Percentiles rank a stretch among this genome's conserved stretches.
Evolutionary conservation across 2,888 invertebrate genomes (phyloP).

Genomic region (Cremastinae sp.): DNA sequence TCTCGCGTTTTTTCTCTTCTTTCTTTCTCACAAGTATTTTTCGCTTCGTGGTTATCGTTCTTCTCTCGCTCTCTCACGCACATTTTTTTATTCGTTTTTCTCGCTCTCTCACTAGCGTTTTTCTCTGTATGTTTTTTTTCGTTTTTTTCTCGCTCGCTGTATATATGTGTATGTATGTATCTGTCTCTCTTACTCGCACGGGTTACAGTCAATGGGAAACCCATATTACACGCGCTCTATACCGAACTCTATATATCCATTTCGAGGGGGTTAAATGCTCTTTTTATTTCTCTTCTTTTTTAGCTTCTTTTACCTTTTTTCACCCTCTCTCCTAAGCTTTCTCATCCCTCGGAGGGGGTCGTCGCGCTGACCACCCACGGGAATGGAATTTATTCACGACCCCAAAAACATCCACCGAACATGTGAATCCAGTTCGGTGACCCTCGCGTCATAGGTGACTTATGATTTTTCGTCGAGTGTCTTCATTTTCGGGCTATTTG

Average conservation of each 20-base stretch:
- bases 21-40: no score
- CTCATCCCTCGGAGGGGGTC: conserved; percentile 20
- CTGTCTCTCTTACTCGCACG: conserved; percentile 42
- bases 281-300: conserved; percentile 70
- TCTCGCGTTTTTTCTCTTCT: no score
- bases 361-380: conserved; percentile 62
- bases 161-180: no score
- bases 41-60: no score
- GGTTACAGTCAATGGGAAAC: conserved; percentile 54
- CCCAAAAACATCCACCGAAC: conserved; percentile 33
- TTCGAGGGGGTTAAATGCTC: conserved; percentile 77
- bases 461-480: not conserved
- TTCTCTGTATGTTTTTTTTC: not conserved
- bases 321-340: not conserved
- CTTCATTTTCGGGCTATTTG: no score
- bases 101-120: no score
- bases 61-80: no score
- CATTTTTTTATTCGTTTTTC: not conserved
- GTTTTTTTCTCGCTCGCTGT: no score
- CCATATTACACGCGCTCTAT: conserved; percentile 23
- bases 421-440: conserved; percentile 29
- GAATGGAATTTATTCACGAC: conserved; percentile 25
- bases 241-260: conserved; percentile 40
- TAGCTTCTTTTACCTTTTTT: conserved; percentile 34
- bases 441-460: conserved; percentile 9